These are phyloP conservation scores for Phylloscopus collybita DNA, from an alignment of 2,797 vertebrate species.

Conservation along the genomic window DNA sequence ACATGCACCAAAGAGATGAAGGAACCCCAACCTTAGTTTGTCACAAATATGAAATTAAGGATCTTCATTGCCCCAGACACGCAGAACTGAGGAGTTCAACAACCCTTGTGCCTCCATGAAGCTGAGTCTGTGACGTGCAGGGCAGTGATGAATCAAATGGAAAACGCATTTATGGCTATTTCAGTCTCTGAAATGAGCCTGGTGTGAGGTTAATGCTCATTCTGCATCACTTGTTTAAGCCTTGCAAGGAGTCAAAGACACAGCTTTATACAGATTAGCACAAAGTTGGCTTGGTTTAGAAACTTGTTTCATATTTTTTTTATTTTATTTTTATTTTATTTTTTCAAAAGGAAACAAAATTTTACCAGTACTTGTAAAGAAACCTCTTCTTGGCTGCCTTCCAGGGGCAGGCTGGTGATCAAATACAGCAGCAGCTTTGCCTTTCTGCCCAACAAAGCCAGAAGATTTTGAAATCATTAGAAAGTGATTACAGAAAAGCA, in stretches of 20 bases:
- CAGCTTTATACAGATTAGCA: neutral
- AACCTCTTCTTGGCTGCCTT: neutral
- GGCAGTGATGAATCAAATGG: neutral
- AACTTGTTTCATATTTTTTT: neutral
- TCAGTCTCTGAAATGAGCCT: neutral
- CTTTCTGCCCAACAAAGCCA: neutral
- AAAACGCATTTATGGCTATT: neutral
- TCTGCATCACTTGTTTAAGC: neutral
- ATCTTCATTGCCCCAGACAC: neutral
- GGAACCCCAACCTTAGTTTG: neutral
- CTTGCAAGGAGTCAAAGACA: neutral
- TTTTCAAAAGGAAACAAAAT: neutral
- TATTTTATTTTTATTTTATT: neutral
- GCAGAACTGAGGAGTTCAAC: neutral
- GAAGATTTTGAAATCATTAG: neutral
- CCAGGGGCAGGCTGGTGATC: neutral
- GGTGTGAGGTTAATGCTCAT: neutral
- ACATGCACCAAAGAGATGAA: fast-evolving
- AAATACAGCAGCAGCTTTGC: neutral
- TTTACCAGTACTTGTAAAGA: neutral
- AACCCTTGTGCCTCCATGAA: neutral
- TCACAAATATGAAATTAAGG: neutral
- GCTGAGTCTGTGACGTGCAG: neutral
- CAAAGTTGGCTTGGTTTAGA: neutral
- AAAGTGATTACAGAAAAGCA: neutral